Percentiles rank a stretch among this genome's conserved stretches.
phyloP scores from a whole-genome alignment of 2,113 vertebrate species.

The human region DNA sequence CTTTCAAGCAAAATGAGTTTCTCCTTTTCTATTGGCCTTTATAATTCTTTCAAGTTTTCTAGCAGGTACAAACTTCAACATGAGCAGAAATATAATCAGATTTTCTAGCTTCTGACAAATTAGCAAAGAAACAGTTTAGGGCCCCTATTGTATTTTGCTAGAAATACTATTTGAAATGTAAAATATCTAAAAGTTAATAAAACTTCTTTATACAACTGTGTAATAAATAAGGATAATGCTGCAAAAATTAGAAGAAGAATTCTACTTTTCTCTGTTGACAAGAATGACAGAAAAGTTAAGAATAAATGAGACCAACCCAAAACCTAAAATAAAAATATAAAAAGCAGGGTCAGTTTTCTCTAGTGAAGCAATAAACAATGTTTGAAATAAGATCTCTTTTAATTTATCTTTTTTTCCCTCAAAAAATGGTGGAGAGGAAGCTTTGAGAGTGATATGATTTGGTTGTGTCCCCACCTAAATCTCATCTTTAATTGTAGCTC shows the following conservation, averaged over 20 bases:
- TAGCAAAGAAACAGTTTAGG: not conserved
- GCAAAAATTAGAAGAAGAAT: not conserved
- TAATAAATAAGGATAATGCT: not conserved
- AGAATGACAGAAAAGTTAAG: slow-evolving; percentile 5
- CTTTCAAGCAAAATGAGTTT: not conserved
- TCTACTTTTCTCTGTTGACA: not conserved
- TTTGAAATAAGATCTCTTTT: not conserved
- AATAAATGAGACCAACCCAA: not conserved
- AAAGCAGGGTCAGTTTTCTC: not conserved
- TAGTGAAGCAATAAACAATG: not conserved
- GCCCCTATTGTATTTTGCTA: not conserved
- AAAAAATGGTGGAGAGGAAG: too few relatives aligned
- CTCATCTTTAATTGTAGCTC: too few relatives aligned
- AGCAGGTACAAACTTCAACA: not conserved
- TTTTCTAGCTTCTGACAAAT: not conserved
- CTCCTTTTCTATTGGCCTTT: not conserved
- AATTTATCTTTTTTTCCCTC: too few relatives aligned
- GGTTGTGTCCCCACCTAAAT: too few relatives aligned
- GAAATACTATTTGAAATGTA: not conserved
- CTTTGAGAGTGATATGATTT: too few relatives aligned
- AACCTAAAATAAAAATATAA: not conserved
- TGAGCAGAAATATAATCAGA: not conserved
- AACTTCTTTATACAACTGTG: not conserved
- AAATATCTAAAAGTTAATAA: not conserved
- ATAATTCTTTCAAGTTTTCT: not conserved